phyloP scores from a whole-genome alignment of 2,113 vertebrate genomes.

The Capra hircus region DNA sequence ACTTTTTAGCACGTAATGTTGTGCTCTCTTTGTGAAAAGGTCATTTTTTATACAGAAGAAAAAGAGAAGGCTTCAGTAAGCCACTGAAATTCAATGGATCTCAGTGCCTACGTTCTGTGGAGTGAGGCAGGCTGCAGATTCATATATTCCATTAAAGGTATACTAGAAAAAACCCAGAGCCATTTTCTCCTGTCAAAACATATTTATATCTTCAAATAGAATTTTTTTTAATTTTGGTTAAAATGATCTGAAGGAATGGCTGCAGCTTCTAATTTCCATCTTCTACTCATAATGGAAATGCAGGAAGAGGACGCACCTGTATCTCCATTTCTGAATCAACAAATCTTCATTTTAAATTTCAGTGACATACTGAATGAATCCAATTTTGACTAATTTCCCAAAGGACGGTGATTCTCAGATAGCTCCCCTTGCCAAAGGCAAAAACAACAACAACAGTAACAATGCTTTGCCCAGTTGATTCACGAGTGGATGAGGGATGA shows the following conservation, averaged over 20 bases:
- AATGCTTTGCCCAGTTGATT: neutral
- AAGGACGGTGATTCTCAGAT: neutral
- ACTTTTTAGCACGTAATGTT: neutral
- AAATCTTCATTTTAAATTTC: conserved; percentile 24
- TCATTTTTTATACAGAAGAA: neutral
- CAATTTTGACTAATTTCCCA: neutral
- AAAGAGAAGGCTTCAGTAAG: neutral
- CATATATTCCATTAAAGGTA: neutral
- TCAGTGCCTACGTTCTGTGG: neutral
- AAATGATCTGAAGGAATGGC: neutral
- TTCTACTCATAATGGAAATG: neutral
- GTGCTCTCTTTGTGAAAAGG: neutral
- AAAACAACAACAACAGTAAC: neutral
- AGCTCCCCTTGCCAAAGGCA: neutral
- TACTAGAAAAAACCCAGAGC: neutral
- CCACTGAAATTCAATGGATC: neutral
- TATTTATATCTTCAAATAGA: neutral
- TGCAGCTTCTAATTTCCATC: neutral
- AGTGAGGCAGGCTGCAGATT: neutral
- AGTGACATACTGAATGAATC: neutral
- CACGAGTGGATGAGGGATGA: neutral
- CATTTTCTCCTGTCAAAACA: neutral
- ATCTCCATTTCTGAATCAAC: neutral
- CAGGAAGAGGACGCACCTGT: neutral
- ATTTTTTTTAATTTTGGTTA: neutral